These are phyloP conservation scores for Mastacembelus armatus DNA, from an alignment of 2,797 vertebrate genomes.

Conservation along the genomic window DNA sequence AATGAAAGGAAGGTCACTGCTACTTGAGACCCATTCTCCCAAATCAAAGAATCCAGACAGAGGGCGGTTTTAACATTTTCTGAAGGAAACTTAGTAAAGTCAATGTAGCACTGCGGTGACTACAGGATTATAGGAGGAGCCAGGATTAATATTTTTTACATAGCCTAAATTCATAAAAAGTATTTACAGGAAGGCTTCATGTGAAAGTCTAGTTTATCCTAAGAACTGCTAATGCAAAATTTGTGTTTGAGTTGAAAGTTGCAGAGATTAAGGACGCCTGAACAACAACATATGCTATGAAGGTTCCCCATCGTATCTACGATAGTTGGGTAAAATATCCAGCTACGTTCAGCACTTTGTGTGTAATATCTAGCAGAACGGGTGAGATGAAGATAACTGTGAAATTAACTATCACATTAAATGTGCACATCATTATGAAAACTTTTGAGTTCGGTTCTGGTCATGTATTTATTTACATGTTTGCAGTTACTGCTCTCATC, in stretches of 20 bases:
- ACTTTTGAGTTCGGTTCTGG: no score
- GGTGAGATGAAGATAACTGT: background rate
- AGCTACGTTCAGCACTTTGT: background rate
- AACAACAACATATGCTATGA: background rate
- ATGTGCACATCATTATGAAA: background rate
- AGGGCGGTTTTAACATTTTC: background rate
- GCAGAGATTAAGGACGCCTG: background rate
- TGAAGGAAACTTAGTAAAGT: background rate
- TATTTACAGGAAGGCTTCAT: background rate
- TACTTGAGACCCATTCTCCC: constrained; percentile 15
- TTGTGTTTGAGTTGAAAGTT: no score
- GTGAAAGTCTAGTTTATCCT: background rate
- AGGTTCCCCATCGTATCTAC: background rate
- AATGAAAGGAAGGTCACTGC: constrained; percentile 37
- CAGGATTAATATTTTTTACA: background rate
- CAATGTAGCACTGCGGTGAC: background rate
- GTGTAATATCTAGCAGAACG: background rate
- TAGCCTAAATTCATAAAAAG: background rate
- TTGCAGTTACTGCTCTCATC: no score
- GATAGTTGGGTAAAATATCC: background rate
- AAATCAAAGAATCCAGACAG: background rate
- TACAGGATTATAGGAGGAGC: background rate
- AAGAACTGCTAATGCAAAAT: background rate
- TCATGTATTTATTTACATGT: no score
- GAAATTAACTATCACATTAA: background rate